Conservation (phyloP, 1,140 invertebrate genomes). For the Drosophila miranda region DNA sequence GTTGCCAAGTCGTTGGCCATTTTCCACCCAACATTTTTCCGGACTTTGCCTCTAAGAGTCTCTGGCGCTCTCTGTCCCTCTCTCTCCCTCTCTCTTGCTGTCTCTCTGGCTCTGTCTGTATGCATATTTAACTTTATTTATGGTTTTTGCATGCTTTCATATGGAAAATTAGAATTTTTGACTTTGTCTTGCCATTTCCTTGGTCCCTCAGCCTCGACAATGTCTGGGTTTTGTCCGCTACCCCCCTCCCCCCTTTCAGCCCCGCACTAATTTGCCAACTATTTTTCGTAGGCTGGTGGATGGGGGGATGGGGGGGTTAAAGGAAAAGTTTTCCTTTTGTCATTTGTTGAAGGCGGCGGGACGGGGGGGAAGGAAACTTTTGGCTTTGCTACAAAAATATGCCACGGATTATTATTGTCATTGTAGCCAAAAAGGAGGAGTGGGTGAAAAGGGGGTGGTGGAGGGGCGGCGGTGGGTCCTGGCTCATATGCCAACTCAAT, state of each 20-base stretch:
- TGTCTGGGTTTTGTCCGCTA: background rate
- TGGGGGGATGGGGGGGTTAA: background rate
- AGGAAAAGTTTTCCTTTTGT: conserved; percentile 73
- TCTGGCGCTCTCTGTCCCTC: background rate
- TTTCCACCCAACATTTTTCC: conserved; percentile 57
- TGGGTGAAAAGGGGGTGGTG: too few relatives aligned
- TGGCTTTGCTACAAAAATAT: conserved; percentile 53
- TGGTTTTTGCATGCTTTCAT: conserved; percentile 74
- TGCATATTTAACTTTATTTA: conserved; percentile 79
- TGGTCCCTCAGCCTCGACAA: background rate
- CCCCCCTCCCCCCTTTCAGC: background rate
- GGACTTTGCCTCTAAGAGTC: conserved; percentile 39
- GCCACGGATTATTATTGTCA: conserved; percentile 63
- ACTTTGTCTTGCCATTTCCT: conserved; percentile 28
- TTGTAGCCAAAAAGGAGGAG: background rate
- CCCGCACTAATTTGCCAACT: conserved; percentile 71
- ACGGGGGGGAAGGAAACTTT: conserved; percentile 37
- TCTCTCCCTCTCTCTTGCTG: background rate
- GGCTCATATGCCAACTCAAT: conserved; percentile 19
- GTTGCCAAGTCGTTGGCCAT: conserved; percentile 75
- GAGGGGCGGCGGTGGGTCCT: background rate
- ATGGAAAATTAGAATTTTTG: conserved; percentile 79
- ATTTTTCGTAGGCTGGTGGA: conserved; percentile 25
- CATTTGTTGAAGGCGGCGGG: conserved; percentile 7
- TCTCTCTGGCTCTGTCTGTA: conserved; percentile 1